Evolutionary conservation across 2,888 invertebrate species (phyloP).

Genomic region (Drosophila birchii): DNA sequence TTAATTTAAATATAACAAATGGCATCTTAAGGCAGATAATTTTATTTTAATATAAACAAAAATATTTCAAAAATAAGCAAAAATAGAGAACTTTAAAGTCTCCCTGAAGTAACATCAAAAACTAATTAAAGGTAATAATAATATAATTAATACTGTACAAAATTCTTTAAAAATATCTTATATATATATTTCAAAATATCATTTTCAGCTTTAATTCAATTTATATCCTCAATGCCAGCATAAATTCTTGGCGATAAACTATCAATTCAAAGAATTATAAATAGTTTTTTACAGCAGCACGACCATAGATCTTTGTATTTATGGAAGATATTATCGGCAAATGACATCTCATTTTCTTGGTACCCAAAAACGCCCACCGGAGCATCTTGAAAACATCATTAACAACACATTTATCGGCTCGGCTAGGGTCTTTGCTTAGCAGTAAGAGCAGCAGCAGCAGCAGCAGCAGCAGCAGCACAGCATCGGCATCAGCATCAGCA

Average conservation of each 20-base stretch:
- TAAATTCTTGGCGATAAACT: not conserved
- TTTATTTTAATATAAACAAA: not conserved
- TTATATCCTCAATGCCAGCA: not conserved
- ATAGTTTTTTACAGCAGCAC: slow-evolving; percentile 1
- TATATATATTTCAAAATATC: not conserved
- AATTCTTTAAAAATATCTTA: not conserved
- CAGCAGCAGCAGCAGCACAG: slow-evolving; percentile 15
- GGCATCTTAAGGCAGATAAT: not conserved
- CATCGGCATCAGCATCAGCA: slow-evolving; percentile 9
- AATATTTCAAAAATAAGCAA: too few relatives aligned
- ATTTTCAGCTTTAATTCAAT: not conserved
- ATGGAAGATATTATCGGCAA: slow-evolving; percentile 26
- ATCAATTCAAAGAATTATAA: not conserved
- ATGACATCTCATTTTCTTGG: slow-evolving; percentile 38
- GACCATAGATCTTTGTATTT: slow-evolving; percentile 11
- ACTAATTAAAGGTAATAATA: not conserved
- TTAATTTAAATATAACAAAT: not conserved
- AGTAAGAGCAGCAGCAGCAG: slow-evolving; percentile 12
- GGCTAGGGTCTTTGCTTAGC: slow-evolving; percentile 25
- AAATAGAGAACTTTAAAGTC: not conserved
- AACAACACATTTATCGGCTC: slow-evolving; percentile 60
- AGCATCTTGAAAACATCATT: slow-evolving; percentile 55
- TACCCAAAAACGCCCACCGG: slow-evolving; percentile 55
- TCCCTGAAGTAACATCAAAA: not conserved
- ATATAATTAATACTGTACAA: not conserved